Percentiles rank a stretch among this genome's conserved stretches.
Evolutionary conservation across 2,888 invertebrate species (phyloP).

Genomic region (Hypselothyrea guttata): DNA sequence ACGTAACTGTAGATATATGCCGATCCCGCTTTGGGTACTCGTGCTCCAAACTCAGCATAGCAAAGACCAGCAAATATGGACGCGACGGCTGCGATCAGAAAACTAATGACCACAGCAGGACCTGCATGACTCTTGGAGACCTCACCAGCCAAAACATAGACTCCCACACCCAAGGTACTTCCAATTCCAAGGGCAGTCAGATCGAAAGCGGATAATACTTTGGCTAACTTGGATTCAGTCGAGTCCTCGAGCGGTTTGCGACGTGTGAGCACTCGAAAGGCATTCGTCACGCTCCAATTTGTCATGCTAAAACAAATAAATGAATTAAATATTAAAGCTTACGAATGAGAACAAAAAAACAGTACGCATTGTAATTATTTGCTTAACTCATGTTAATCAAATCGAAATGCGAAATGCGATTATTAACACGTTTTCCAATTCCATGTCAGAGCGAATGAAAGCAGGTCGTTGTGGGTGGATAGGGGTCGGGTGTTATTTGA

Average conservation of each 20-base stretch:
- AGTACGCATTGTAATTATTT: constrained; percentile 13
- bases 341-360: neutral
- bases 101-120: constrained; percentile 93
- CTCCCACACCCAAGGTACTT: constrained; percentile 93
- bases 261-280: constrained; percentile 79
- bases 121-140: constrained; percentile 92
- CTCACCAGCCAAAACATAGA: constrained; percentile 93
- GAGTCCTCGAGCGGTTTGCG: constrained; percentile 82
- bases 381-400: constrained; percentile 58
- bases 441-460: constrained; percentile 25
- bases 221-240: constrained; percentile 84
- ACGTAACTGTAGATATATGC: constrained; percentile 97
- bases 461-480: constrained; percentile 28
- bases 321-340: neutral
- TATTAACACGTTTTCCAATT: constrained; percentile 59
- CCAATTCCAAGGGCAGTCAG: constrained; percentile 92
- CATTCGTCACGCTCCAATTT: constrained; percentile 58
- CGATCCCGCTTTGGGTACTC: constrained; percentile 94
- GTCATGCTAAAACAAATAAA: constrained; percentile 61
- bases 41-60: constrained; percentile 95
- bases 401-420: constrained; percentile 40
- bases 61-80: constrained; percentile 94
- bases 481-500: constrained; percentile 5
- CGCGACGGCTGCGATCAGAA: constrained; percentile 94
- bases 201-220: constrained; percentile 91